phyloP scores from a whole-genome alignment of 2,888 invertebrate species.

The Lobophora halterata region DNA sequence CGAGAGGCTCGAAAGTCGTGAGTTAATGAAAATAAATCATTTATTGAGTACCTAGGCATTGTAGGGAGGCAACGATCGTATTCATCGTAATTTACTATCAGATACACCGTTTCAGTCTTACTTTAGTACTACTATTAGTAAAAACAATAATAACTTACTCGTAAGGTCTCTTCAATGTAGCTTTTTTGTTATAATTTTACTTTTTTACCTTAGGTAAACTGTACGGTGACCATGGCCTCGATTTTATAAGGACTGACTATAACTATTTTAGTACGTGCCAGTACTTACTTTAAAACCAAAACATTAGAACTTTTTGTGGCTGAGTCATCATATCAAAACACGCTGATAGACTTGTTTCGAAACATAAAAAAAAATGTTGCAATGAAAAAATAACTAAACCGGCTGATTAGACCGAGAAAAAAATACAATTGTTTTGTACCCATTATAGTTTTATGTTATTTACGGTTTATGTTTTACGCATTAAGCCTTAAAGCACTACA shows the following conservation, averaged over 20 bases:
- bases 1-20: conserved; percentile 5
- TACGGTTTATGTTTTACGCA: conserved; percentile 22
- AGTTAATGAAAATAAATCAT: conserved; percentile 5
- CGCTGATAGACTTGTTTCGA: conserved; percentile 4
- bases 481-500: too few species aligned
- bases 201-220: too few species aligned
- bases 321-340: conserved; percentile 6
- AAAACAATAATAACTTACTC: too few species aligned
- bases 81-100: too few species aligned
- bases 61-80: too few species aligned
- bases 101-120: too few species aligned
- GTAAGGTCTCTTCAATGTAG: too few species aligned
- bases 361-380: conserved; percentile 1
- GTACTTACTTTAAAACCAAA: conserved; percentile 1
- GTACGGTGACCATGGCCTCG: conserved; percentile 9
- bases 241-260: conserved; percentile 9
- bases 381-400: conserved; percentile 8
- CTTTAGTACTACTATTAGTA: too few species aligned
- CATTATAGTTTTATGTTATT: conserved; percentile 25
- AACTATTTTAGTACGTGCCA: too few species aligned
- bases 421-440: conserved; percentile 25
- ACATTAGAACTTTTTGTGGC: not conserved
- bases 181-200: too few species aligned
- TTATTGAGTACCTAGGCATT: too few species aligned
- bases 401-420: conserved; percentile 11